Evolutionary conservation across 2,888 invertebrate genomes (phyloP).

Genomic region (Heterodera filipjevi): DNA sequence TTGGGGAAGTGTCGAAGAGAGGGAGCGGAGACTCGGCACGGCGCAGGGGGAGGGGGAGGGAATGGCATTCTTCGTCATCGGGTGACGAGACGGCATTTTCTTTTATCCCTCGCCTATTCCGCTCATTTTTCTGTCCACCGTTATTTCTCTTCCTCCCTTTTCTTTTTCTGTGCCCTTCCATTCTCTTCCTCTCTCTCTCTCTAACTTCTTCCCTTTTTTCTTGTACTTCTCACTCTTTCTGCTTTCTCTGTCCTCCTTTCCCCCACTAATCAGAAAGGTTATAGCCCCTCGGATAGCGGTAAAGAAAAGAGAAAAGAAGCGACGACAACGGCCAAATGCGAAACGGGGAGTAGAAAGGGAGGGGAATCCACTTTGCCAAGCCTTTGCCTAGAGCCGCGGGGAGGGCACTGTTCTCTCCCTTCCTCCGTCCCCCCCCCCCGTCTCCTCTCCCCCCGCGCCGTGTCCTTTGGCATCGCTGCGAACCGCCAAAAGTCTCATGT

Average conservation of each 20-base stretch:
- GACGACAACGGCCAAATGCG: not conserved
- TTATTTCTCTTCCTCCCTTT: not conserved
- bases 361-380: conserved; percentile 13
- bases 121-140: conserved; percentile 16
- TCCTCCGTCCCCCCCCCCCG: not conserved
- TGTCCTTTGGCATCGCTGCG: not conserved
- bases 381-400: not conserved
- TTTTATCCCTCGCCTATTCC: not conserved
- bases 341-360: not conserved
- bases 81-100: conserved; percentile 23
- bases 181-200: conserved; percentile 9
- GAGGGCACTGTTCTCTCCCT: not conserved
- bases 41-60: conserved; percentile 13
- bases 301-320: not conserved
- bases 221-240: not conserved
- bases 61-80: conserved; percentile 12
- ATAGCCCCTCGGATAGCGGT: not conserved
- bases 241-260: conserved; percentile 34
- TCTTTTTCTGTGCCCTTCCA: not conserved
- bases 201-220: not conserved
- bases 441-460: not conserved
- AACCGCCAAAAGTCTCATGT: conserved; percentile 15
- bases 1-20: not conserved
- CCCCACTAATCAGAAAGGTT: not conserved
- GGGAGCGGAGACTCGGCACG: not conserved